Conservation (phyloP, 2,113 vertebrate species). For the Axis porcinus region DNA sequence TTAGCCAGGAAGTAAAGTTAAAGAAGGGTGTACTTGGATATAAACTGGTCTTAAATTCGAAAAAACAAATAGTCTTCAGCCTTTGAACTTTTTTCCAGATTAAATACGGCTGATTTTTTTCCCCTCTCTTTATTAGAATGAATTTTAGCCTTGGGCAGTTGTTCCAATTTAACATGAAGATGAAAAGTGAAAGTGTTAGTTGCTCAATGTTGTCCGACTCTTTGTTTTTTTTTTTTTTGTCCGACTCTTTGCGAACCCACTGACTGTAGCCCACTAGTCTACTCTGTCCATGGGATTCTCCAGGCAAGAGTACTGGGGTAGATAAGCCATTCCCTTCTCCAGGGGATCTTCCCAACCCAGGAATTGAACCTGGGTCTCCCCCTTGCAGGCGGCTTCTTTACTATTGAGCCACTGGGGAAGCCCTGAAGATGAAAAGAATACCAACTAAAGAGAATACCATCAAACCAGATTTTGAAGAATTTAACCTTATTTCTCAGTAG, state of each 20-base stretch:
- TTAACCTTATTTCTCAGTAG: not conserved
- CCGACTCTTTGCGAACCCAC: not conserved
- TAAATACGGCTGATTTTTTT: not conserved
- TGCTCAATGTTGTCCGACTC: not conserved
- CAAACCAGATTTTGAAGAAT: not conserved
- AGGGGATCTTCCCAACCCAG: not conserved
- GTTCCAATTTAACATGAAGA: not conserved
- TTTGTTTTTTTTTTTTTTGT: no score
- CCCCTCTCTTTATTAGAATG: not conserved
- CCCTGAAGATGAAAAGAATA: not conserved
- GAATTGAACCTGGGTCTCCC: not conserved
- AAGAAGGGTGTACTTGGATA: not conserved
- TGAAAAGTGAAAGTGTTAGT: not conserved
- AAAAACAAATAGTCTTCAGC: not conserved
- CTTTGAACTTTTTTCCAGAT: not conserved
- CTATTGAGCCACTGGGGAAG: rapidly evolving
- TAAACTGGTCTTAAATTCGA: not conserved
- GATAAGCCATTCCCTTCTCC: not conserved
- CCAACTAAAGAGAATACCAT: not conserved
- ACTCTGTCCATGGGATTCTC: not conserved
- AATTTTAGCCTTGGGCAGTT: not conserved
- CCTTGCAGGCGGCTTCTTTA: not conserved
- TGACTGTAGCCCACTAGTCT: not conserved
- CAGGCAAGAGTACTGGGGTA: not conserved
- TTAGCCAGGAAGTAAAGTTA: not conserved